phyloP scores from a whole-genome alignment of 2,888 invertebrate genomes.

The Taphrorychus bicolor region DNA sequence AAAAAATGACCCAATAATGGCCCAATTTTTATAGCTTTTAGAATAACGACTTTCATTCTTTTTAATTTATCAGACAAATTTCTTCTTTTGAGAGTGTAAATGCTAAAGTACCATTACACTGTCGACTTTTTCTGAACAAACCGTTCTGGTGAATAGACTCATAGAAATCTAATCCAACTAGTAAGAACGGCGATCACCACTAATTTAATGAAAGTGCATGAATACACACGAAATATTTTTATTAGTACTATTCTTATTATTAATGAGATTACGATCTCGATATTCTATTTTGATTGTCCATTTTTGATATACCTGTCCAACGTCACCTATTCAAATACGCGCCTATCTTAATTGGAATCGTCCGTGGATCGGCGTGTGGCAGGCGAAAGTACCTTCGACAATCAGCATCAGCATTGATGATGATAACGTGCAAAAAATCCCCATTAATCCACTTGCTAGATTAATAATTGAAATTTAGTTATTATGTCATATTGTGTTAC shows the following conservation, averaged over 20 bases:
- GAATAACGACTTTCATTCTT: no score
- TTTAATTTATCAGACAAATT: no score
- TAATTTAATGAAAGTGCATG: not conserved
- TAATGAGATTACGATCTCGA: not conserved
- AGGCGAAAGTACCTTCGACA: not conserved
- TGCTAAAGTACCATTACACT: no score
- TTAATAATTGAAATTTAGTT: not conserved
- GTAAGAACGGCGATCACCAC: not conserved
- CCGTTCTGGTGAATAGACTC: no score
- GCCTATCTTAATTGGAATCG: conserved; percentile 4
- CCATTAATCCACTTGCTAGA: not conserved
- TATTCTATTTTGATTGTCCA: not conserved
- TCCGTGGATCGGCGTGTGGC: not conserved
- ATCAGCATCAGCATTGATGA: no score
- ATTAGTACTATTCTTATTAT: no score
- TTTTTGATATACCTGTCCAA: conserved; percentile 4
- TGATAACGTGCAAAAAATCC: not conserved
- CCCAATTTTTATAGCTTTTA: no score
- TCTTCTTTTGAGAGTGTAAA: no score
- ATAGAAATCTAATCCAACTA: no score
- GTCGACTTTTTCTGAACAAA: no score
- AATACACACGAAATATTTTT: not conserved
- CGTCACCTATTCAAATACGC: not conserved
- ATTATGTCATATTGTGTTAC: not conserved
- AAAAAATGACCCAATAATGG: no score